Evolutionary conservation across 2,797 vertebrate genomes (phyloP).

Genomic region (Ctenochaetus hawaiiensis): DNA sequence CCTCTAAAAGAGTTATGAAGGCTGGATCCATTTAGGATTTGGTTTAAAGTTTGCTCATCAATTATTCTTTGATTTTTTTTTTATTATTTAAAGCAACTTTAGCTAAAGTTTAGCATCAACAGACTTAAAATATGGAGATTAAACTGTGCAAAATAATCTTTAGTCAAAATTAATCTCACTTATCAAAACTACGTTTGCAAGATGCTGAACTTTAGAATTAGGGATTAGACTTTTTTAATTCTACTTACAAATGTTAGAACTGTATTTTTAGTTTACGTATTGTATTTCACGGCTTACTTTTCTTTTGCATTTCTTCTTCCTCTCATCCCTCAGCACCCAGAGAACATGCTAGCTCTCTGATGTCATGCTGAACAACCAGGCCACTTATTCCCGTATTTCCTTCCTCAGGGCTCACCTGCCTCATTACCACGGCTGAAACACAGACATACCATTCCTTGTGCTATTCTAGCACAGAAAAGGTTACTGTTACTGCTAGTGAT

Average conservation of each 20-base stretch:
- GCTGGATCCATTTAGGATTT: neutral
- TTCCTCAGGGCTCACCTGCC: conserved; percentile 4
- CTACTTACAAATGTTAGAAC: neutral
- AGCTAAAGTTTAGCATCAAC: neutral
- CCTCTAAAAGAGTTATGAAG: neutral
- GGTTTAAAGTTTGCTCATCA: neutral
- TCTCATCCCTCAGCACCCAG: conserved; percentile 31
- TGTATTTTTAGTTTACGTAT: neutral
- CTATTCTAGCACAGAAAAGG: neutral
- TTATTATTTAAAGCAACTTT: neutral
- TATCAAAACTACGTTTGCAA: neutral
- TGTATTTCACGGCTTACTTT: neutral
- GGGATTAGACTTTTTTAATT: neutral
- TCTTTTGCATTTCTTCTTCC: conserved; percentile 5
- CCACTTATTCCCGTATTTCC: conserved; percentile 26
- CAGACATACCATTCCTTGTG: conserved; percentile 10
- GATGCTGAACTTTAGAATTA: neutral
- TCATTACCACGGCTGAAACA: conserved; percentile 29
- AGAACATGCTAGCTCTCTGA: conserved; percentile 24
- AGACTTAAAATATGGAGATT: neutral
- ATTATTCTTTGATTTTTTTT: neutral
- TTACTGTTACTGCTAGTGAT: neutral
- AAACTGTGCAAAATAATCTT: neutral
- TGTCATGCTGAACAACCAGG: conserved; percentile 32
- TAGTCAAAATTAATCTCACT: neutral